Percentiles rank a stretch among this genome's conserved stretches.
These are phyloP conservation scores for Heliothis peltigera DNA, from an alignment of 2,888 invertebrate genomes.

Conservation along the genomic window DNA sequence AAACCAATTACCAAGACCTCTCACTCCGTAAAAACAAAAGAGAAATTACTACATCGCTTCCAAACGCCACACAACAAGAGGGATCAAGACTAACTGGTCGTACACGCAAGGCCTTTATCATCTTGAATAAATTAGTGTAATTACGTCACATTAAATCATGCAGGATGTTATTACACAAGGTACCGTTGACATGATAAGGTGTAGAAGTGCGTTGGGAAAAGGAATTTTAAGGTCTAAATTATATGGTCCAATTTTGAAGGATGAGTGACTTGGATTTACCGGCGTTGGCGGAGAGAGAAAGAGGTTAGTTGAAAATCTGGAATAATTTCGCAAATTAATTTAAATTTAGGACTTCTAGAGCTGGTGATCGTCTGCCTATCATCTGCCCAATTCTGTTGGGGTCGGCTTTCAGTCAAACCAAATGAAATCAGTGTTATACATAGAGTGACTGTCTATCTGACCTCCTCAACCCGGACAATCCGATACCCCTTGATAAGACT, in stretches of 20 bases:
- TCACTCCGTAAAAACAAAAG: neutral
- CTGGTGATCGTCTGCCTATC: too few relatives aligned
- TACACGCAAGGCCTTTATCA: slow-evolving; percentile 42
- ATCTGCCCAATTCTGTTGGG: too few relatives aligned
- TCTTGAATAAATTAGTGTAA: slow-evolving; percentile 52
- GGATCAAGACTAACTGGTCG: slow-evolving; percentile 55
- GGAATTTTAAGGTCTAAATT: slow-evolving; percentile 15
- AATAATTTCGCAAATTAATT: neutral
- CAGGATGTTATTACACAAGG: slow-evolving; percentile 26
- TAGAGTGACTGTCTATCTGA: too few relatives aligned
- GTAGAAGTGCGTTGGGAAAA: slow-evolving; percentile 19
- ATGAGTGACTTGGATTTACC: slow-evolving; percentile 71
- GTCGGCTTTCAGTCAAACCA: too few relatives aligned
- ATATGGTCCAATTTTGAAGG: slow-evolving; percentile 30
- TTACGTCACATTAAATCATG: slow-evolving; percentile 48
- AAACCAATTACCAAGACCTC: slow-evolving; percentile 33
- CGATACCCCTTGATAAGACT: too few relatives aligned
- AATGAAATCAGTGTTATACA: too few relatives aligned
- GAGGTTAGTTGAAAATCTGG: slow-evolving; percentile 60
- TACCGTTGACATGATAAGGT: slow-evolving; percentile 51
- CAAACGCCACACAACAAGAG: slow-evolving; percentile 1
- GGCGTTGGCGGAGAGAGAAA: slow-evolving; percentile 55
- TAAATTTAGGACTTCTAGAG: neutral
- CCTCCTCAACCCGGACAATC: too few relatives aligned
- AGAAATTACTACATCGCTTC: neutral